Evolutionary conservation across 2,797 vertebrate genomes (phyloP).

Genomic region (Eremophila alpestris): DNA sequence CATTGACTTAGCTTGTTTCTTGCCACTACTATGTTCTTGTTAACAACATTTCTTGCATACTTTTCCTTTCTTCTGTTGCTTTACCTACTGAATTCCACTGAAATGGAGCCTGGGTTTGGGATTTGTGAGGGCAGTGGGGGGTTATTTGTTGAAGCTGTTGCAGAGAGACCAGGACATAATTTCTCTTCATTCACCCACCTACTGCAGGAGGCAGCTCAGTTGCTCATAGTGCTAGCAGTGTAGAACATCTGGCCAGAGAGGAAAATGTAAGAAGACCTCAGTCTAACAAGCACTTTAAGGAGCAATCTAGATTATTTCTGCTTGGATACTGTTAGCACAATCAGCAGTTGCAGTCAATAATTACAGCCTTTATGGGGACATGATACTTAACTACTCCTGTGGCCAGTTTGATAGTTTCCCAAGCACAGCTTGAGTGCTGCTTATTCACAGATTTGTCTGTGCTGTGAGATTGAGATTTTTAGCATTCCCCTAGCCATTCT

Average conservation of each 20-base stretch:
- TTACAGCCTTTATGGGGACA: neutral
- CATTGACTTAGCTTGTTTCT: neutral
- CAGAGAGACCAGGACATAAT: neutral
- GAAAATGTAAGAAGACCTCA: neutral
- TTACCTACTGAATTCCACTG: neutral
- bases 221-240: rapidly evolving
- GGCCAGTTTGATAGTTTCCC: neutral
- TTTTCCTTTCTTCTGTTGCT: neutral
- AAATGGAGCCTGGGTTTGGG: neutral
- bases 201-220: neutral
- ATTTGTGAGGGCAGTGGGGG: neutral
- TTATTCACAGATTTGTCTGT: neutral
- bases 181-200: neutral
- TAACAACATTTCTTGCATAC: neutral
- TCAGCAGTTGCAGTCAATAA: neutral
- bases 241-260: neutral
- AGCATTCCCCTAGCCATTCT: neutral
- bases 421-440: neutral
- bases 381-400: neutral
- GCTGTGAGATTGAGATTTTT: neutral
- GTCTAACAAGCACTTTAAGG: neutral
- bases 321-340: neutral
- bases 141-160: neutral
- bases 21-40: neutral
- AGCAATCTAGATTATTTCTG: neutral